phyloP scores from a whole-genome alignment of 2,113 vertebrate species.

The Eurystomus gularis region DNA sequence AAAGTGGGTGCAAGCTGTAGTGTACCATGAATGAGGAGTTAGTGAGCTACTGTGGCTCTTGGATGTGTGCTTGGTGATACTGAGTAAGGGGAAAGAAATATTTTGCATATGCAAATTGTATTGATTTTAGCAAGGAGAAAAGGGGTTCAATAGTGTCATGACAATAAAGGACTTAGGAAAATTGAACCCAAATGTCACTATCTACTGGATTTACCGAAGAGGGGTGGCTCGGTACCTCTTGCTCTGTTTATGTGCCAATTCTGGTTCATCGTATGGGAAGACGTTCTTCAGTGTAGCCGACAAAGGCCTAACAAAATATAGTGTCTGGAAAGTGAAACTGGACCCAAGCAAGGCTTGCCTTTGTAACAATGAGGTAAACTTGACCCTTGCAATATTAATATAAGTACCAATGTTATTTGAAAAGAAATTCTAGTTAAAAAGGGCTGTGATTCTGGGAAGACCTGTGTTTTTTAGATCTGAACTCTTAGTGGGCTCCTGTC shows the following conservation, averaged over 20 bases:
- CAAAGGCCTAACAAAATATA: not conserved
- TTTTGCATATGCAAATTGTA: not conserved
- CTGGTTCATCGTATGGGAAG: not conserved
- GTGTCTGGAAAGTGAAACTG: not conserved
- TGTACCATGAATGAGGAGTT: not conserved
- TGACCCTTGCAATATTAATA: not conserved
- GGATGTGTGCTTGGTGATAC: rapidly evolving
- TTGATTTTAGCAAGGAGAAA: not conserved
- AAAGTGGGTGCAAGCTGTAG: not conserved
- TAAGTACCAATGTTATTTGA: not conserved
- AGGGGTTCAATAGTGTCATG: not conserved
- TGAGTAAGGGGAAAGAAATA: not conserved
- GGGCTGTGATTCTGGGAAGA: not conserved
- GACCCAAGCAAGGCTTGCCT: not conserved
- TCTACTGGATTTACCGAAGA: not conserved
- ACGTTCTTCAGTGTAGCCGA: not conserved
- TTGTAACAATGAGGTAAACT: not conserved
- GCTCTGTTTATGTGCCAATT: not conserved
- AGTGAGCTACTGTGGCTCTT: not conserved
- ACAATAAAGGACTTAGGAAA: not conserved
- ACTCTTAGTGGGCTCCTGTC: not conserved
- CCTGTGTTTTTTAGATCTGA: not conserved
- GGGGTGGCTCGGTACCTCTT: rapidly evolving
- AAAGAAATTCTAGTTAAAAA: not conserved
- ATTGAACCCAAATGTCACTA: not conserved